These are phyloP conservation scores for Byasa hedistus DNA, from an alignment of 2,888 invertebrate genomes.

Conservation along the genomic window DNA sequence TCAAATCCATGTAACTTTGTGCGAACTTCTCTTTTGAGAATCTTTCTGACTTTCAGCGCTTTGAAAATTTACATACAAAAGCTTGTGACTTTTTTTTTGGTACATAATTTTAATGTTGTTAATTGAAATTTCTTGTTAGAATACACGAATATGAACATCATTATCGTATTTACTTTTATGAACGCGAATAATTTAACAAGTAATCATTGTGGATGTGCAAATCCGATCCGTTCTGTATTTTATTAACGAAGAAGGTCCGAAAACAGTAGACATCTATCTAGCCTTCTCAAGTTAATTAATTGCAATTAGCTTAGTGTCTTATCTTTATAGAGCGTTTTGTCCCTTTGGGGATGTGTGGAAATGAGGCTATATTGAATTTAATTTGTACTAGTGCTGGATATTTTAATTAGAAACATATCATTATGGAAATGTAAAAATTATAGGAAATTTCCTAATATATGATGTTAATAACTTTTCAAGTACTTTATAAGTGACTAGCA, in stretches of 20 bases:
- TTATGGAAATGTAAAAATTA: not conserved
- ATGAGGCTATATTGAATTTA: slow-evolving; percentile 10
- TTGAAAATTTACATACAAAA: too few relatives aligned
- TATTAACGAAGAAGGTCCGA: slow-evolving; percentile 4
- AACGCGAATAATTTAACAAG: not conserved
- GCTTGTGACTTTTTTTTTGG: too few relatives aligned
- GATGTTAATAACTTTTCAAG: too few relatives aligned
- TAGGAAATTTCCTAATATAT: too few relatives aligned
- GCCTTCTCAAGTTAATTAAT: slow-evolving; percentile 48
- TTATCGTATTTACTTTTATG: too few relatives aligned
- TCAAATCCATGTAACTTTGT: not conserved
- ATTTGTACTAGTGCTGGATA: not conserved
- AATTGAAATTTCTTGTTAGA: too few relatives aligned
- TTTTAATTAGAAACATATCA: not conserved
- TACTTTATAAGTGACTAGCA: too few relatives aligned
- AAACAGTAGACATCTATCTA: slow-evolving; percentile 22
- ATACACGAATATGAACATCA: too few relatives aligned
- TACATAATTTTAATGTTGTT: too few relatives aligned
- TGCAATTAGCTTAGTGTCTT: slow-evolving; percentile 48
- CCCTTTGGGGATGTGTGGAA: slow-evolving; percentile 24
- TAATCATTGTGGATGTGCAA: not conserved
- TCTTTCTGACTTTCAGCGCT: too few relatives aligned
- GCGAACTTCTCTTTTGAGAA: not conserved
- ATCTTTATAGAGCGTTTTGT: slow-evolving; percentile 38
- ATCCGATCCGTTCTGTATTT: not conserved